phyloP scores from a whole-genome alignment of 2,888 invertebrate species.

The Belgica antarctica region DNA sequence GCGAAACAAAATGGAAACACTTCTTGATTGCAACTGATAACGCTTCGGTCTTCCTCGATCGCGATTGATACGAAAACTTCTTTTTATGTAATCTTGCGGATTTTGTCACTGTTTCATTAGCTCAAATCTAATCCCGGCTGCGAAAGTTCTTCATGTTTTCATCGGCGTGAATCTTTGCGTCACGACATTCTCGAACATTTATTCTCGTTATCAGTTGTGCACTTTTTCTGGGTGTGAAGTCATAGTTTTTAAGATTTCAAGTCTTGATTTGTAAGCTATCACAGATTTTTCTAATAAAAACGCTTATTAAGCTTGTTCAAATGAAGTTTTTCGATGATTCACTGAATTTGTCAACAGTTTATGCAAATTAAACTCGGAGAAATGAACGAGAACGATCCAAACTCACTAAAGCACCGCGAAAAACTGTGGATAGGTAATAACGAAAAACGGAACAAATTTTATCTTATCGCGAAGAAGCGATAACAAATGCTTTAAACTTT shows the following conservation, averaged over 20 bases:
- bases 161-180: no score
- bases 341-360: no score
- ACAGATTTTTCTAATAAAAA: conserved; percentile 18
- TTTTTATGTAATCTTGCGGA: conserved; percentile 24
- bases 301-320: no score
- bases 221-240: conserved; percentile 18
- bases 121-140: neutral
- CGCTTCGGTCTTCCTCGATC: neutral
- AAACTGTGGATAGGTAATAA: no score
- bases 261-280: neutral
- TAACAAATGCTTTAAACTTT: no score
- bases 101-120: neutral
- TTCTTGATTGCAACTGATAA: conserved; percentile 20
- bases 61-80: neutral
- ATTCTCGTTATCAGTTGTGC: no score
- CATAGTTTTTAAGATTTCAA: neutral
- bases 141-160: neutral
- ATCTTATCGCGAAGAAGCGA: no score
- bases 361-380: no score
- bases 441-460: no score
- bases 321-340: no score
- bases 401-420: no score
- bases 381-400: no score
- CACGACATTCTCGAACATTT: neutral
- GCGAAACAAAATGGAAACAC: conserved; percentile 29